Base-by-base conservation (phyloP, 2,888 invertebrate species). In the Andrena camellia region DNA sequence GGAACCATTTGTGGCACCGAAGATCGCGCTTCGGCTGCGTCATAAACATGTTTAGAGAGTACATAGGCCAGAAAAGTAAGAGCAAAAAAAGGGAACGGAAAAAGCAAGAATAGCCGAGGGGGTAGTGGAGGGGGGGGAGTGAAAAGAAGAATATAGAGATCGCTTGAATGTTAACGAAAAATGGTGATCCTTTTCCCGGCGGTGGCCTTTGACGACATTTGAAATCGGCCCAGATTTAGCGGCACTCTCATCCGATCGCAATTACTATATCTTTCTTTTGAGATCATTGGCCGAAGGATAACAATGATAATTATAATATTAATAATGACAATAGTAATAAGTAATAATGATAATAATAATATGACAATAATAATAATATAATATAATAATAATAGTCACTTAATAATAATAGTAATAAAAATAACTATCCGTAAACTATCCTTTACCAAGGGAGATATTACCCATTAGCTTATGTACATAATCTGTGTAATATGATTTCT, bases 201-300 rank as follows among this genome's bases (percentile, higher is more conserved):
- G 42, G 63, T 83, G 80, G 72, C 75, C 70, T 81, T 78, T 60
- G 84, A 81, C 68, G 72, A 20, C 75, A 87, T 81, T 88, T 70
- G 69, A 78, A 85, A 76, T 78, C 80, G 74, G 80, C 76, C 63
- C 79, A 79, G 73, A 83, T 82, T 77, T 70, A 79, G 76, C 60
- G 74, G 75, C 81, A 73, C 71, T 87, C 81, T 83, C 77, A 72
- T 77, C 70, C 83, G 76, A 88, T 87, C 78, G 78, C 76, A 84
- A 86, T 88, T 86, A 74, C 73, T 84, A 42, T 42, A 81, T 81
- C 78, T 85, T 87, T 81, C 86, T 90, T 90, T 91, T 91, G 93
- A 93, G 93, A 93, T 93, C 92, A 92, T 90, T 90, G 89, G 89
- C 91, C 92, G 90, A 92, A 92, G 90, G 87, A 92, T 91, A 93